A percentile compares a stretch with the other conserved stretches of the same genome.
Conservation (phyloP, 2,113 vertebrate species). For the Dunckerocampus dactyliophorus region DNA sequence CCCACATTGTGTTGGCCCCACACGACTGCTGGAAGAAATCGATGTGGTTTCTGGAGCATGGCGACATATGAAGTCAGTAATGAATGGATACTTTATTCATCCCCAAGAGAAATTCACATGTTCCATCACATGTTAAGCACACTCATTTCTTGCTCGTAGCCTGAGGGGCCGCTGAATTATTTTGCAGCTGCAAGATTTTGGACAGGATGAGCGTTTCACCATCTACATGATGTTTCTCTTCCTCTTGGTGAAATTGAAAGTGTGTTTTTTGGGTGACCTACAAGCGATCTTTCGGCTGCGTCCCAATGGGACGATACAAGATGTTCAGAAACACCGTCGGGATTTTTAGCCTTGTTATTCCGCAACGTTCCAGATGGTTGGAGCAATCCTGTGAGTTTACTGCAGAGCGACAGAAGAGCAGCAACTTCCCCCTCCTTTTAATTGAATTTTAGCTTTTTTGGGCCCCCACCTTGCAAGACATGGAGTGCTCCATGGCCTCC, state of each 20-base stretch:
- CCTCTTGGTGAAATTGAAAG: background rate
- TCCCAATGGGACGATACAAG: slow-evolving; percentile 9
- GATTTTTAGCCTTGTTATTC: slow-evolving; percentile 9
- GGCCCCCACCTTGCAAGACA: slow-evolving; percentile 37
- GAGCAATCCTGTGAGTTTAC: slow-evolving; percentile 23
- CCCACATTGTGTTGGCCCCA: background rate
- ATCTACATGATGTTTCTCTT: background rate
- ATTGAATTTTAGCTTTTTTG: slow-evolving; percentile 42
- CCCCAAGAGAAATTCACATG: too few relatives aligned
- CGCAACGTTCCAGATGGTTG: slow-evolving; percentile 51
- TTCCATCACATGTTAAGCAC: slow-evolving; percentile 5
- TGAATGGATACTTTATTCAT: too few relatives aligned
- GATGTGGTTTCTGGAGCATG: slow-evolving; percentile 1
- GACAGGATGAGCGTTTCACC: slow-evolving; percentile 1
- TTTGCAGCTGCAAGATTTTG: slow-evolving; percentile 13
- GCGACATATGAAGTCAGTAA: slow-evolving; percentile 6
- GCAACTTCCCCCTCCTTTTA: slow-evolving; percentile 30
- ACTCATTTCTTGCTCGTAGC: slow-evolving; percentile 5
- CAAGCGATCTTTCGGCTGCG: slow-evolving; percentile 17
- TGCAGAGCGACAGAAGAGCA: slow-evolving; percentile 29
- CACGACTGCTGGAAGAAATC: background rate
- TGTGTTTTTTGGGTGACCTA: background rate
- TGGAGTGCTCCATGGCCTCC: slow-evolving; percentile 48
- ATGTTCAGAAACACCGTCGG: slow-evolving; percentile 14
- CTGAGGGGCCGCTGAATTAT: background rate